These are phyloP conservation scores for Calonectris borealis DNA, from an alignment of 2,113 vertebrate genomes.

Conservation along the genomic window DNA sequence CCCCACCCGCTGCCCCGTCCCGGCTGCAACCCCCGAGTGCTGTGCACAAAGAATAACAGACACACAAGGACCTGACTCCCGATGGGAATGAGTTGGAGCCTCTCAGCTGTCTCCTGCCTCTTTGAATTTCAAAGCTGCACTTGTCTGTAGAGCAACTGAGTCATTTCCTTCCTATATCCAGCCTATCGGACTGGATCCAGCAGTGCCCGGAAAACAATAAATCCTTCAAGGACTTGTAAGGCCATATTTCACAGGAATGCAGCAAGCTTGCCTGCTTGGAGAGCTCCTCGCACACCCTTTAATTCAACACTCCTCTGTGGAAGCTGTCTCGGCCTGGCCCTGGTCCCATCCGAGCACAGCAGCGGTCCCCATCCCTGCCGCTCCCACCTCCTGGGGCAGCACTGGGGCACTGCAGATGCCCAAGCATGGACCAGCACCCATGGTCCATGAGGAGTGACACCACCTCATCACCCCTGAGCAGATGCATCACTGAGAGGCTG, in stretches of 20 bases:
- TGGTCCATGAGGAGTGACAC: accelerated
- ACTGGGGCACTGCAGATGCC: not conserved
- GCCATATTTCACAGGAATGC: slow-evolving; percentile 43
- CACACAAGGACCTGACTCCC: not conserved
- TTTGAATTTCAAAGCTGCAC: slow-evolving; percentile 50
- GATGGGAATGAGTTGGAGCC: not conserved
- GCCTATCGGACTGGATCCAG: slow-evolving; percentile 36
- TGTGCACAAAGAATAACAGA: not conserved
- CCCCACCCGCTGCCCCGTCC: not conserved
- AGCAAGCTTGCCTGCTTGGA: not conserved
- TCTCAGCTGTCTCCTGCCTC: slow-evolving; percentile 42
- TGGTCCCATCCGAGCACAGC: not conserved
- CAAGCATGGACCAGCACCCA: not conserved
- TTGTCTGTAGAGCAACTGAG: slow-evolving; percentile 66
- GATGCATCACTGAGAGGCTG: accelerated
- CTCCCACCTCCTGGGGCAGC: not conserved
- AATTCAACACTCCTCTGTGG: not conserved
- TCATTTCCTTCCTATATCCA: slow-evolving; percentile 66
- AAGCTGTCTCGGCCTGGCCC: not conserved
- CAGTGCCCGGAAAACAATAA: slow-evolving; percentile 52
- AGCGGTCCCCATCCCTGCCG: not conserved
- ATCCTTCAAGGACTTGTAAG: slow-evolving; percentile 53
- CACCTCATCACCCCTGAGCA: not conserved
- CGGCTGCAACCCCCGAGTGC: not conserved
- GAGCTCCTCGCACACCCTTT: not conserved